These are phyloP conservation scores for Quiscalus mexicanus DNA, from an alignment of 2,113 vertebrate species.

Conservation along the genomic window DNA sequence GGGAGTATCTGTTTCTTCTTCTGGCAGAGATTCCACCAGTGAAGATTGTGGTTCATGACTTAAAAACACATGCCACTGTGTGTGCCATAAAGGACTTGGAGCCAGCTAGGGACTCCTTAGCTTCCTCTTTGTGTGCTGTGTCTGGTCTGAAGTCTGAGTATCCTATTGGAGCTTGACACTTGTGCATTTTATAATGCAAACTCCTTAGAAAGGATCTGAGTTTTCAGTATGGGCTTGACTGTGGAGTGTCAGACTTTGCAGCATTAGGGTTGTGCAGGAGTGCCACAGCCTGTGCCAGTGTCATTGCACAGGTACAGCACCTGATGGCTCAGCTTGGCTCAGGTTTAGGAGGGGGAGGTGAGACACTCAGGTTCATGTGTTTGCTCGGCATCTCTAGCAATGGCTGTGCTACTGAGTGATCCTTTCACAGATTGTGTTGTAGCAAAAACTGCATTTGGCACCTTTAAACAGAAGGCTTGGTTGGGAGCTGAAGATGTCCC, in stretches of 20 bases:
- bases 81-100: not conserved
- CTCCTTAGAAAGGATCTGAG: not conserved
- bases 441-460: not conserved
- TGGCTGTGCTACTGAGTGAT: not conserved
- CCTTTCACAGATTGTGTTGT: not conserved
- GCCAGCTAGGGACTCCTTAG: not conserved
- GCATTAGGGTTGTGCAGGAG: not conserved
- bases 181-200: not conserved
- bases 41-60: not conserved
- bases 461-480: not conserved
- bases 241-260: not conserved
- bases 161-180: not conserved
- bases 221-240: not conserved
- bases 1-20: not conserved
- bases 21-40: not conserved
- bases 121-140: not conserved
- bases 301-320: too few relatives aligned
- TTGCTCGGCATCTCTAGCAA: not conserved
- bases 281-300: rapidly evolving
- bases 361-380: not conserved
- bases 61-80: not conserved
- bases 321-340: not conserved
- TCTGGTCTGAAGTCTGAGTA: not conserved
- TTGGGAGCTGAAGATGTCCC: not conserved
- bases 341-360: too few relatives aligned